Base-by-base conservation (phyloP, 2,113 vertebrate species). In the Psephotus haematonotus region DNA sequence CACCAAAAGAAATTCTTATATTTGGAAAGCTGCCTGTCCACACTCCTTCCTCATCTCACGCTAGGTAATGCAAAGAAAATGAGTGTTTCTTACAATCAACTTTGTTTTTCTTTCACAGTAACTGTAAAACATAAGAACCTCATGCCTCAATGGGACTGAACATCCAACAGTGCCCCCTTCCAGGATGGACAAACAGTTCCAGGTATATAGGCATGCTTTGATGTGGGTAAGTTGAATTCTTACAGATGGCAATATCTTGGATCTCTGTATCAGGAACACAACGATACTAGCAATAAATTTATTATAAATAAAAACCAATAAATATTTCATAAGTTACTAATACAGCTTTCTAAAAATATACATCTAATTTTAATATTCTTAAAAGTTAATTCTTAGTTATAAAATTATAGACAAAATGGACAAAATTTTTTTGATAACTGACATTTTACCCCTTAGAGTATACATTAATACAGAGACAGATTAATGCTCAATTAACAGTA, bases 281-380 rank as follows among this genome's bases (percentile, higher is more conserved):
- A 55, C 17, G 83, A 46, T 11, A 55, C 27, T 75, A 76, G 75
- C 41, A 69, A 79, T 90, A 5, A n/a, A 43, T 62, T 72, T 77
- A 70, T 90, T 69, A 83, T 47, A 95, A 95, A 88, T 90, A 90
- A 85, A 74, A 86, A 46, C 2, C 13, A 72, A 82, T 88, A 95
- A 93, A 82, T 92, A 93, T 62, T 64, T 93, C 2, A 41, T 84
- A 88, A 88, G 7, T 82, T 92, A 88, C 15, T 75, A 43, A 68
- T 76, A 81, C 19, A 86, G 7, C 24, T 91, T 89, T 78, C 70
- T 60, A 88, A 94, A 94, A 89, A 91, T 81, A 94, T 27, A 81
- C 18, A 79, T 65, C 65, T 87, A 33, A 50, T 86, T 82, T 92
- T 52, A 79, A 63, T 47, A 86, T 64, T 92, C 67, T 83, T 37